Evolutionary conservation across 1,140 invertebrate genomes (phyloP), one percentile per base, ranked within the genome.

Genomic region (Samia ricini): DNA sequence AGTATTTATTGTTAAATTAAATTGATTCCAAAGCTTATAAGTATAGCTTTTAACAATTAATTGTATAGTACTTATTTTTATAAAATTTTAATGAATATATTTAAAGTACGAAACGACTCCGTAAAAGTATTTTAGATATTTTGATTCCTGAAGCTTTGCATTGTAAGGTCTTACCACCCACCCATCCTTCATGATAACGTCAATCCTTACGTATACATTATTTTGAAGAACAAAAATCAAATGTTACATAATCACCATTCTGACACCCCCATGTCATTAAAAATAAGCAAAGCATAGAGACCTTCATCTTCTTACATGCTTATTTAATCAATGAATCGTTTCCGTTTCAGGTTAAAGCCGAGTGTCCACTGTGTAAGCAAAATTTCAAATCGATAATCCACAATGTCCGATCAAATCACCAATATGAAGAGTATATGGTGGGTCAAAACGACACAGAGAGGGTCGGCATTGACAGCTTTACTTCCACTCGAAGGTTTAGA

Each of bases 291-390:
- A n/a, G n/a, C n/a, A n/a, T n/a, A n/a, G n/a, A n/a, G n/a, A n/a
- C n/a, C n/a, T n/a, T n/a, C n/a, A n/a, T n/a, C n/a, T n/a, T n/a
- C n/a, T n/a, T n/a, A n/a, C n/a, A n/a, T n/a, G n/a, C n/a, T n/a
- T n/a, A n/a, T n/a, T n/a, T n/a, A n/a, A 29, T 8, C 4, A 1
- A 42, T 42, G 33, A 42, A 42, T 12, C 12, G n/a, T 42, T 8
- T 42, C n/a, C 10, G n/a, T 85, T 80, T 18, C 77, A 94, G 93
- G 95, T 98, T 7, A 98, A 98, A 89, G 93, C 97, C 12, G 97
- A 97, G 79, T 99, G 98, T 88, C 98, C 98, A 4, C 89, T 99
- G 0, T 99, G 98, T 88, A 98, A 99, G 75, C 96, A 97, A 78
- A 93, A 93, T 4, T 98, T 99, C 81, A 95, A 94, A 71, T 95